Conservation (phyloP, 2,113 vertebrate genomes). For the Tylochromis polylepis region DNA sequence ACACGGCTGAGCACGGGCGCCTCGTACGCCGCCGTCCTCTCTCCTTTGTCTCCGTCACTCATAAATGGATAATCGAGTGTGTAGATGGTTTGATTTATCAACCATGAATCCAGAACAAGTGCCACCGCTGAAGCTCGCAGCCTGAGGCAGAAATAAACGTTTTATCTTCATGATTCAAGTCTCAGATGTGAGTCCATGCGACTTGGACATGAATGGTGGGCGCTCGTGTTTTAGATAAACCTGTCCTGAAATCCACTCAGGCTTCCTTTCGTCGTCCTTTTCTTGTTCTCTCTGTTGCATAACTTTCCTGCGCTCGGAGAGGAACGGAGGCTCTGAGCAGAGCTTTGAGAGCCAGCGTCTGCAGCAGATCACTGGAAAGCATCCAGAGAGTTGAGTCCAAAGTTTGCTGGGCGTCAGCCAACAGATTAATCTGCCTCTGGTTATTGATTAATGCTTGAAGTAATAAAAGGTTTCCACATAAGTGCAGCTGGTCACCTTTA, state of each 20-base stretch:
- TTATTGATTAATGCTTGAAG: neutral
- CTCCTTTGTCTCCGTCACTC: neutral
- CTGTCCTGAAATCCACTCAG: neutral
- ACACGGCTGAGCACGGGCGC: neutral
- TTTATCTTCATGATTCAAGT: neutral
- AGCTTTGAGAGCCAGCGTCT: neutral
- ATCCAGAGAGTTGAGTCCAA: neutral
- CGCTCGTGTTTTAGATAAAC: fast-evolving
- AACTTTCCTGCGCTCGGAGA: neutral
- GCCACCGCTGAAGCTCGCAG: neutral
- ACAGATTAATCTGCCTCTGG: neutral
- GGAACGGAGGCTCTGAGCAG: fast-evolving
- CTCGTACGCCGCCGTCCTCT: neutral
- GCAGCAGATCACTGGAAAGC: neutral
- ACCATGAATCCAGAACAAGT: neutral
- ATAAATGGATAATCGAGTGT: neutral
- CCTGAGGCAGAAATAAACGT: neutral
- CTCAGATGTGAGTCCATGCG: too few species aligned
- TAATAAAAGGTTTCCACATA: neutral
- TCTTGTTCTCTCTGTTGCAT: neutral
- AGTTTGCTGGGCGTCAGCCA: neutral
- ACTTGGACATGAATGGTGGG: neutral
- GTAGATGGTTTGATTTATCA: too few species aligned
- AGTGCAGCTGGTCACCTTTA: neutral
- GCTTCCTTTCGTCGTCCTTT: neutral